Base-by-base conservation (phyloP, 1,140 invertebrate species). In the Samia ricini region DNA sequence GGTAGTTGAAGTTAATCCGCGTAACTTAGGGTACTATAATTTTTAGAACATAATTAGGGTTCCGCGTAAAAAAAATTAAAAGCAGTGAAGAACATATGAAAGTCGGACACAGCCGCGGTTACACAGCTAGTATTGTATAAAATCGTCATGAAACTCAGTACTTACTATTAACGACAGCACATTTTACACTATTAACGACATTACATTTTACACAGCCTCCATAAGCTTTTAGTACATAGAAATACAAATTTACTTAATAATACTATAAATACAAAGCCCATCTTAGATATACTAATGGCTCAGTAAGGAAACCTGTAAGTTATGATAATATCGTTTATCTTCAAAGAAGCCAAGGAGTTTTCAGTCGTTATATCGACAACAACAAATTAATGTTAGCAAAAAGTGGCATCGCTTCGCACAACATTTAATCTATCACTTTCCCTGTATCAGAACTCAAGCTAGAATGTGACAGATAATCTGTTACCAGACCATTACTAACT, bases 351-450 rank as follows among this genome's bases (percentile, higher is more conserved):
- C 21, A 23, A n/a, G 19, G 23, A 19, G 60, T 19, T 33, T 56
- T 29, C 18, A n/a, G 48, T 4, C 18, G 24, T 50, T 42, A 42
- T 42, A 15, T 42, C 33, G 33, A 42, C 33, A 15, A 42, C 33
- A 42, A 42, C 33, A 42, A 42, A 42, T 42, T 66, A 66, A 51
- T 67, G 64, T 52, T 57, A n/a, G 59, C 60, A 74, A 75, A 71
- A 71, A 64, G 36, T 64, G 63, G 55, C 61, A 63, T 74, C 33
- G 33, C 63, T 73, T 63, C 59, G 64, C 64, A 61, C 61, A 69
- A 68, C 66, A 69, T 74, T 73, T 68, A 66, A 77, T 73, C 68
- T 78, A 71, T 72, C 73, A 79, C 79, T 82, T 82, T 82, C 77
- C 68, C 70, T 71, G 61, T 68, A 75, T 79, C 73, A 60, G 70